These are phyloP conservation scores for Gopherus evgoodei DNA, from an alignment of 2,113 vertebrate species.

Conservation along the genomic window DNA sequence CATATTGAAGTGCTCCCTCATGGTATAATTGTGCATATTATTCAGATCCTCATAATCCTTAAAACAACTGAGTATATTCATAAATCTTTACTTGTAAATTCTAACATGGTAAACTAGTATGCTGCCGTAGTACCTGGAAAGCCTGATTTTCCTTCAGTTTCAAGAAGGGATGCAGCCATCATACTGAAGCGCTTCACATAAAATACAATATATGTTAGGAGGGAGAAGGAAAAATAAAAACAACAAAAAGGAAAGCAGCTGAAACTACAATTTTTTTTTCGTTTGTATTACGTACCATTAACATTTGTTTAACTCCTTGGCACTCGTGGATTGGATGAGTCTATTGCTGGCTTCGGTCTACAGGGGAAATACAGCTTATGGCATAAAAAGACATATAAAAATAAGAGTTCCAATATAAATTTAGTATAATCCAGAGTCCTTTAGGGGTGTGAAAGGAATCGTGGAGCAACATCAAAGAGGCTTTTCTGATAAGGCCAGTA, in stretches of 20 bases:
- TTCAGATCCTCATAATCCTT: neutral
- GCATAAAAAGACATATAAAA: slow-evolving; percentile 20
- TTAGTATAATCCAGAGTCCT: neutral
- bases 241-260: neutral
- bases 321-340: neutral
- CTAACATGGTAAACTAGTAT: neutral
- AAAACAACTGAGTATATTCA: neutral
- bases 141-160: neutral
- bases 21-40: neutral
- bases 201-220: neutral
- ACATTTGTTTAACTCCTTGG: slow-evolving; percentile 9
- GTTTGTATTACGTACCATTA: neutral
- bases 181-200: neutral
- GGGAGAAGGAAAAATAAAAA: neutral
- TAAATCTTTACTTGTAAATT: neutral
- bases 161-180: slow-evolving; percentile 18
- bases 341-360: slow-evolving; percentile 9
- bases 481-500: neutral
- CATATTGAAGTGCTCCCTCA: neutral
- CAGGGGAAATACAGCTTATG: neutral
- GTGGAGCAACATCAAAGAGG: neutral
- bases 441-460: neutral
- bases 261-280: slow-evolving; percentile 1
- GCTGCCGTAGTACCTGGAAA: neutral
- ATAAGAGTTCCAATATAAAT: neutral